These are phyloP conservation scores for Aphaenogaster floridana DNA, from an alignment of 1,140 invertebrate species.

Conservation along the genomic window DNA sequence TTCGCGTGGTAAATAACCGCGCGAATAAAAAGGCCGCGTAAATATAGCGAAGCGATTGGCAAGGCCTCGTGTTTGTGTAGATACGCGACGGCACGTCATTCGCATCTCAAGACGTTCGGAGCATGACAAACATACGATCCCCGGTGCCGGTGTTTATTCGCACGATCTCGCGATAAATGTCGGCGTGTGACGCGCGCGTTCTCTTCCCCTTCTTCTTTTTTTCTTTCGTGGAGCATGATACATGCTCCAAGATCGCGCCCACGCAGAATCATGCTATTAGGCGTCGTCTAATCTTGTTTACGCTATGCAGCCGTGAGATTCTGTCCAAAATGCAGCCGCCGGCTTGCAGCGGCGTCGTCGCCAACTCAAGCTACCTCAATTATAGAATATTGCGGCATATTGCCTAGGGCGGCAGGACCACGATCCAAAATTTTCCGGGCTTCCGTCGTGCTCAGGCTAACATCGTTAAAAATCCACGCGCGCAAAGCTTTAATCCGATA, in stretches of 20 bases:
- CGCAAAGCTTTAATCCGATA: neutral
- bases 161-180: conserved; percentile 55
- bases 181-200: conserved; percentile 16
- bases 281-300: conserved; percentile 2
- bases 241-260: conserved; percentile 7
- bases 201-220: neutral
- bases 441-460: neutral
- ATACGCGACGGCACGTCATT: conserved; percentile 25
- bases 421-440: conserved; percentile 7
- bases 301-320: conserved; percentile 18
- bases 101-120: conserved; percentile 1
- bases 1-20: conserved; percentile 31
- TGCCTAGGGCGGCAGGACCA: neutral
- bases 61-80: conserved; percentile 7
- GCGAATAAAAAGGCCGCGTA: conserved; percentile 43
- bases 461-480: conserved; percentile 1
- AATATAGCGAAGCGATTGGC: conserved; percentile 50
- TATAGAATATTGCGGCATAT: conserved; percentile 17
- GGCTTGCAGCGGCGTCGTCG: neutral
- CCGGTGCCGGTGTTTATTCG: conserved; percentile 47
- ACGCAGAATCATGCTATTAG: conserved; percentile 10
- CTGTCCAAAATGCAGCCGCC: conserved; percentile 6
- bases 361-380: conserved; percentile 25
- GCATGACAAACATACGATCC: conserved; percentile 45
- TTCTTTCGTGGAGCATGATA: too few species aligned